Percentiles rank a stretch among this genome's conserved stretches.
These are phyloP conservation scores for Arge pagana DNA, from an alignment of 2,888 invertebrate genomes.

Conservation along the genomic window DNA sequence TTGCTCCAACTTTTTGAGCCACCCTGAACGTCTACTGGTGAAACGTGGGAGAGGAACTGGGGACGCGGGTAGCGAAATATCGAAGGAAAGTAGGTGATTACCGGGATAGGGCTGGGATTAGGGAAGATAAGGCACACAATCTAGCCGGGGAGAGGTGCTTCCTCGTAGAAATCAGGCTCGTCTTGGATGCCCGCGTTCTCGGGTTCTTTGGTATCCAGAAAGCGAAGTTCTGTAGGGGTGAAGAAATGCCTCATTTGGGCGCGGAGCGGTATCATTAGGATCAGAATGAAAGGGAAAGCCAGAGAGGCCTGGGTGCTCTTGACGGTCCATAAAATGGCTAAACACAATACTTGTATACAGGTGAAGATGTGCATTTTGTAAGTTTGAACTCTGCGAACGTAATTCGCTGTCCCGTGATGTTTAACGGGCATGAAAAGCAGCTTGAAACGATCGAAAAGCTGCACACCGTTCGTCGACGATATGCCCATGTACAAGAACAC, in stretches of 20 bases:
- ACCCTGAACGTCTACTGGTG: slow-evolving; percentile 17
- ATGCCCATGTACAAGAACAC: slow-evolving; percentile 98
- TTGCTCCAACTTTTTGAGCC: slow-evolving; percentile 25
- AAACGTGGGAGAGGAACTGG: neutral
- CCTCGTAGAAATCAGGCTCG: slow-evolving; percentile 93
- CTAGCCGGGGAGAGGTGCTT: slow-evolving; percentile 83
- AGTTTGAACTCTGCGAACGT: slow-evolving; percentile 87
- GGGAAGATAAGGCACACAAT: slow-evolving; percentile 30
- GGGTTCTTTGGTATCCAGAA: slow-evolving; percentile 84
- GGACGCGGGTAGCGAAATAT: slow-evolving; percentile 1
- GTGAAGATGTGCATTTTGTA: slow-evolving; percentile 93
- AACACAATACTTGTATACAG: slow-evolving; percentile 77
- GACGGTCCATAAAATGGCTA: slow-evolving; percentile 81
- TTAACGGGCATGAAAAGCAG: slow-evolving; percentile 94
- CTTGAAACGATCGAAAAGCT: slow-evolving; percentile 87
- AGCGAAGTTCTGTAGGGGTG: slow-evolving; percentile 79
- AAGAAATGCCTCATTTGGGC: slow-evolving; percentile 75
- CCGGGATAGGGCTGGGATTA: slow-evolving; percentile 9
- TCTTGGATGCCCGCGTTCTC: slow-evolving; percentile 78
- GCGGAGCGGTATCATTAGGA: slow-evolving; percentile 88
- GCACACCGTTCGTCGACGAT: slow-evolving; percentile 91
- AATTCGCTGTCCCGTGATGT: slow-evolving; percentile 89
- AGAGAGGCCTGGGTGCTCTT: slow-evolving; percentile 89
- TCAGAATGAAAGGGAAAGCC: slow-evolving; percentile 91
- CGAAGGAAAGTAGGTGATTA: slow-evolving; percentile 9